Base-by-base conservation (phyloP, 2,888 invertebrate genomes). In the Incurvaria masculella region DNA sequence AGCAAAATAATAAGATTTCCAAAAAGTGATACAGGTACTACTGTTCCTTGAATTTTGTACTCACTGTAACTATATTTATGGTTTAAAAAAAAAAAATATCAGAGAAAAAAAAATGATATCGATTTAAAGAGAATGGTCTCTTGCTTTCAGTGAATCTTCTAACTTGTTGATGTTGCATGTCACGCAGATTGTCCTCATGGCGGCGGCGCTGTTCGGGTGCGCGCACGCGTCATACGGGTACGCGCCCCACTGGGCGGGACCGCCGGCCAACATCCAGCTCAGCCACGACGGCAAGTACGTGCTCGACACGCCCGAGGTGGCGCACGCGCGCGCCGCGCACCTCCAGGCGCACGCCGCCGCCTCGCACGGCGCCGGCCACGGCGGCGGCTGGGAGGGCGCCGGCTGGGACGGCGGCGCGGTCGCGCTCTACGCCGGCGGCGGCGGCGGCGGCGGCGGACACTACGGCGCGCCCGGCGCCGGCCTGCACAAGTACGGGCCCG, bases 291-390 rank as follows among this genome's bases (percentile, higher is more conserved):
- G 81, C 62, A 72, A 78, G 52, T 67, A 69, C 59, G 57, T 79
- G 38, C 57, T 84, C 40, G 84, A 85, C 61, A 79, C 79, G 11
- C 79, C 79, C 2, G 79, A 79, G 57, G 79, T 79, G 3, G 75
- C 79, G 16, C 79, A 79, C 64, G 79, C 79, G 2, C 75, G 72
- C 54, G 74, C 75, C 8, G 75, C 75, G 0, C 79, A 79, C 51
- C 59, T 72, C 11, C 75, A 75, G 0, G 79, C 79, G 33, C 72
- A 78, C 55, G 78, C 79, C 47, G 75, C 74, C 49, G 79, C 79
- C 2, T 69, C 74, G 48, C 61, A 68, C 53, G 63, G 69, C 40
- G 61, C 68, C 53, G 63, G 69, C 41, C 74, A 80, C 61, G 81
- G 79, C 21, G 72, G 74, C 46, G 76, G 72, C 73, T 78, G 72